Percentiles rank a stretch among this genome's conserved stretches.
Evolutionary conservation across 2,888 invertebrate genomes (phyloP).

Genomic region (Drosophila rellima): DNA sequence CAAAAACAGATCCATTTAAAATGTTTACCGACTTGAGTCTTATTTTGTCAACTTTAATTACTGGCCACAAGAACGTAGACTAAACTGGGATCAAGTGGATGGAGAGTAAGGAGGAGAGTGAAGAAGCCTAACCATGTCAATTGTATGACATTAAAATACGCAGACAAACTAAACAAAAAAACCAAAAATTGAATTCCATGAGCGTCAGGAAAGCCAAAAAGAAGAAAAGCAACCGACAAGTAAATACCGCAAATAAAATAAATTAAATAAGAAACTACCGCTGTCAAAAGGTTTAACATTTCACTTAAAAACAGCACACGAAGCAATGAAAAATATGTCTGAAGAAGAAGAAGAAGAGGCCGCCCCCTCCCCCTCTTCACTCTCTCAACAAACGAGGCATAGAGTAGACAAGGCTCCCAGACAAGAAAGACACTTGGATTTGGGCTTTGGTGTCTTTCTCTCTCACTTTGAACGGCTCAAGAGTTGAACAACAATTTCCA

Average conservation of each 20-base stretch:
- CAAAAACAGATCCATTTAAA: slow-evolving; percentile 44
- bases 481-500: slow-evolving; percentile 80
- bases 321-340: slow-evolving; percentile 58
- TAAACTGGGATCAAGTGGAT: slow-evolving; percentile 16
- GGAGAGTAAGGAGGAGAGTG: slow-evolving; percentile 5
- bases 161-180: slow-evolving; percentile 53
- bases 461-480: slow-evolving; percentile 35
- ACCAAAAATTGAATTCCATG: slow-evolving; percentile 66
- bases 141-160: slow-evolving; percentile 73
- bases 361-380: not conserved
- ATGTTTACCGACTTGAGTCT: slow-evolving; percentile 38
- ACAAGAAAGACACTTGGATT: slow-evolving; percentile 38
- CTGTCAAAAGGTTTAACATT: slow-evolving; percentile 80
- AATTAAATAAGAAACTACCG: slow-evolving; percentile 81
- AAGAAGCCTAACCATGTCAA: slow-evolving; percentile 72
- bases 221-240: slow-evolving; percentile 48
- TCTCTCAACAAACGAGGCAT: not conserved
- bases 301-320: slow-evolving; percentile 73
- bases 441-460: slow-evolving; percentile 42
- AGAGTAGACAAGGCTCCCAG: slow-evolving; percentile 27
- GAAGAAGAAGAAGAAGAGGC: not conserved
- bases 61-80: slow-evolving; percentile 54
- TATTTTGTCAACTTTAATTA: slow-evolving; percentile 76
- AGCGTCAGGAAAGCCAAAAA: slow-evolving; percentile 34
- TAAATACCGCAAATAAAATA: slow-evolving; percentile 81